Percentiles rank a stretch among this genome's conserved stretches.
phyloP scores from a whole-genome alignment of 2,888 invertebrate species.

The Dynastes hyllus region DNA sequence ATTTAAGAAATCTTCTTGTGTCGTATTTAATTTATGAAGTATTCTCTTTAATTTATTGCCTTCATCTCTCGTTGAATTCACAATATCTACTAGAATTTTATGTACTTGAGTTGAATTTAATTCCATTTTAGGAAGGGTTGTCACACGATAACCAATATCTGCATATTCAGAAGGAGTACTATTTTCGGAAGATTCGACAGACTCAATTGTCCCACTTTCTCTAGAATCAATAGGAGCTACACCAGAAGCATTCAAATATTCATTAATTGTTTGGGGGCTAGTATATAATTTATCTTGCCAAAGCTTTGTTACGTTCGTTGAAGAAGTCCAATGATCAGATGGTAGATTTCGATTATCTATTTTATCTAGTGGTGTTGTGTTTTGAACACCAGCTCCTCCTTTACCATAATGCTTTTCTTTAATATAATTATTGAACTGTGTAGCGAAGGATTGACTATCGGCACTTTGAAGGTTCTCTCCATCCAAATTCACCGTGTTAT shows the following conservation, averaged over 20 bases:
- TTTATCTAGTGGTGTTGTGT: slow-evolving; percentile 33
- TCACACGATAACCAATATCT: slow-evolving; percentile 69
- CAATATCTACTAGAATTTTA: slow-evolving; percentile 69
- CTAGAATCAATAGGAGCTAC: slow-evolving; percentile 41
- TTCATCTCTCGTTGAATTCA: slow-evolving; percentile 79
- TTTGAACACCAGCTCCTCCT: slow-evolving; percentile 19
- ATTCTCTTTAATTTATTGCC: slow-evolving; percentile 84
- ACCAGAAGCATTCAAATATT: slow-evolving; percentile 69
- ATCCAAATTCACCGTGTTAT: slow-evolving; percentile 68
- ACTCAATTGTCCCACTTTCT: not conserved
- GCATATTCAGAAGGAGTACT: slow-evolving; percentile 60
- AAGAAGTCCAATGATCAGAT: slow-evolving; percentile 66
- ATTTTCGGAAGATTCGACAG: slow-evolving; percentile 66
- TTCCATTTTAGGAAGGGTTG: slow-evolving; percentile 68
- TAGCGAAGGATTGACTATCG: slow-evolving; percentile 81
- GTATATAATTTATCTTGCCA: slow-evolving; percentile 82
- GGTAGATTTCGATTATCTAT: slow-evolving; percentile 59
- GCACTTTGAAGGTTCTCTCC: slow-evolving; percentile 80
- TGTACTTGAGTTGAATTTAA: slow-evolving; percentile 66
- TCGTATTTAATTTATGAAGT: slow-evolving; percentile 83
- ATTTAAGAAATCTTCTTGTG: slow-evolving; percentile 83
- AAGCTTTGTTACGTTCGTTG: slow-evolving; percentile 73
- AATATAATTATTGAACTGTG: slow-evolving; percentile 73
- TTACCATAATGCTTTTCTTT: slow-evolving; percentile 68
- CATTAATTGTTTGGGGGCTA: slow-evolving; percentile 83